A percentile compares a stretch with the other conserved stretches of the same genome.
Evolutionary conservation across 2,888 invertebrate species (phyloP).

Genomic region (Acanthosoma haemorrhoidale): DNA sequence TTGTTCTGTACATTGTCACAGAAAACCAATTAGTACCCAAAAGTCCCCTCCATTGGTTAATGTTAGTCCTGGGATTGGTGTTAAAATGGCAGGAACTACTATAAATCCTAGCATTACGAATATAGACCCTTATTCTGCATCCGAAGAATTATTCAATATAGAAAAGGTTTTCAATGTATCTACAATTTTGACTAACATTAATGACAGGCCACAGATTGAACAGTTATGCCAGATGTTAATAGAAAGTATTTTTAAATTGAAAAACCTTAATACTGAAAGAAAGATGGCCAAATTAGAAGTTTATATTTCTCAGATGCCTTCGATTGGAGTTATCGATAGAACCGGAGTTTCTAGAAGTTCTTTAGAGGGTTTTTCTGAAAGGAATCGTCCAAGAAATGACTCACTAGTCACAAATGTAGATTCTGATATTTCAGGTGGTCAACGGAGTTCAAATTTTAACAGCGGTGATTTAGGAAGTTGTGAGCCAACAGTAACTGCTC

Average conservation of each 20-base stretch:
- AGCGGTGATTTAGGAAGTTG: background rate
- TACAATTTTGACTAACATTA: background rate
- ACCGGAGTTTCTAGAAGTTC: too few relatives aligned
- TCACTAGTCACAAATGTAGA: too few relatives aligned
- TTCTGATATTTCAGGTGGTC: background rate
- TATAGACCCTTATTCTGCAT: background rate
- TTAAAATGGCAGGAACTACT: background rate
- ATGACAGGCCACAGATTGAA: background rate
- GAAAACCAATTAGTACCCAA: background rate
- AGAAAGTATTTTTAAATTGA: constrained; percentile 1
- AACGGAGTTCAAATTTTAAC: background rate
- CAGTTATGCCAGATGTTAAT: constrained; percentile 6
- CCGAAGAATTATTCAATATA: background rate
- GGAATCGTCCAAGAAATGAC: too few relatives aligned
- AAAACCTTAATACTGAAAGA: background rate
- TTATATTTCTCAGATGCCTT: background rate
- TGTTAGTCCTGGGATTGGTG: background rate
- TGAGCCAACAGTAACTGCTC: background rate
- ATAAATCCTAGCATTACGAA: background rate
- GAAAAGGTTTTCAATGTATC: background rate
- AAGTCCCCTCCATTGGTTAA: background rate
- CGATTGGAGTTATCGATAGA: background rate
- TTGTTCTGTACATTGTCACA: background rate
- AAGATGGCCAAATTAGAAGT: background rate
- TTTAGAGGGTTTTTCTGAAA: too few relatives aligned